Evolutionary conservation across 2,113 vertebrate species (phyloP).

Genomic region (Campylomormyrus tamandua): DNA sequence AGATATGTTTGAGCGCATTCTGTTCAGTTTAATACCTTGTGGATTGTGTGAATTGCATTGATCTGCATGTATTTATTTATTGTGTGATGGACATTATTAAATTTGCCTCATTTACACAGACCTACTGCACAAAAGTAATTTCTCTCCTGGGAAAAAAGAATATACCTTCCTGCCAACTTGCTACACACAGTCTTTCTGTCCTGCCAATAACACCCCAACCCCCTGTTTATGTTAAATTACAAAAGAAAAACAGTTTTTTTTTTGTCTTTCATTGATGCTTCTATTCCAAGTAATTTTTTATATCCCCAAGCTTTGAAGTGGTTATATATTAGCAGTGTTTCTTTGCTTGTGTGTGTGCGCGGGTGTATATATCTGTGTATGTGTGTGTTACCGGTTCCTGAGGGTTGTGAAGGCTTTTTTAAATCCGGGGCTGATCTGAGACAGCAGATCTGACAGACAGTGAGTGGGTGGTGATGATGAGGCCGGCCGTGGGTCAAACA

Average conservation of each 20-base stretch:
- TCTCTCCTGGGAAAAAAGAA: neutral
- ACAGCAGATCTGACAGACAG: slow-evolving; percentile 63
- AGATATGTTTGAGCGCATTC: neutral
- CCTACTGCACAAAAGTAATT: neutral
- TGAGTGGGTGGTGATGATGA: slow-evolving; percentile 57
- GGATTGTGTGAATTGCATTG: neutral
- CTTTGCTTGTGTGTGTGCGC: neutral
- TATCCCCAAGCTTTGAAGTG: neutral
- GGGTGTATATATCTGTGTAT: neutral
- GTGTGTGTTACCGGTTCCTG: slow-evolving; percentile 51
- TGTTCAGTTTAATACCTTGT: neutral
- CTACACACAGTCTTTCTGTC: neutral
- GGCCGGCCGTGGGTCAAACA: slow-evolving; percentile 61
- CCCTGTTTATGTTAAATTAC: neutral
- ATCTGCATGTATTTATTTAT: neutral
- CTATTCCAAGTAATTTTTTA: neutral
- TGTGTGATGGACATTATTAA: neutral
- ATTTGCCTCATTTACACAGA: neutral
- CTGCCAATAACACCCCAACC: neutral
- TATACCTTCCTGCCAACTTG: neutral
- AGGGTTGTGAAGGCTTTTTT: slow-evolving; percentile 52
- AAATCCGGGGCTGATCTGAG: slow-evolving; percentile 61
- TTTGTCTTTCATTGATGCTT: neutral
- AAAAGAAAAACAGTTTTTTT: neutral
- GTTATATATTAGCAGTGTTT: neutral